These are phyloP conservation scores for Drosophila willistoni DNA, from an alignment of 1,140 invertebrate genomes.

Conservation along the genomic window DNA sequence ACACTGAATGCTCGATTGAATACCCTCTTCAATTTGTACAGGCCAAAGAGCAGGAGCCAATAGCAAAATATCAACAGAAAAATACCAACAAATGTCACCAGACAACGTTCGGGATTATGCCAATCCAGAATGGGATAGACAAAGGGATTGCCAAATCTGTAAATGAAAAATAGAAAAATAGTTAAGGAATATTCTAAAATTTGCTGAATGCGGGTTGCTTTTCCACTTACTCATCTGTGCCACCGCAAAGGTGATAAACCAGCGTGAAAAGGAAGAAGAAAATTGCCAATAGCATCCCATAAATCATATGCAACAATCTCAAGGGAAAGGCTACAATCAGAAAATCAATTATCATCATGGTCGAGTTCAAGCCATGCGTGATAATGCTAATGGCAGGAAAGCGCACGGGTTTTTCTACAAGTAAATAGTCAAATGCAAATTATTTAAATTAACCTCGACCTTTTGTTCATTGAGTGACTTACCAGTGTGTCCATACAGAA, in stretches of 20 bases:
- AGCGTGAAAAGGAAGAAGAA: constrained; percentile 88
- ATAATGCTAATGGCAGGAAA: constrained; percentile 86
- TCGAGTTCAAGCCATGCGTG: constrained; percentile 89
- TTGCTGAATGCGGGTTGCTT: not conserved
- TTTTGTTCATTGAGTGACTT: not conserved
- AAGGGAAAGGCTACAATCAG: constrained; percentile 88
- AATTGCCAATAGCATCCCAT: constrained; percentile 86
- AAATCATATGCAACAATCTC: constrained; percentile 87
- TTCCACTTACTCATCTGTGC: constrained; percentile 85
- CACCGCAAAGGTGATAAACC: constrained; percentile 89
- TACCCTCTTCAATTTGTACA: constrained; percentile 65
- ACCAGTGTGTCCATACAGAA: constrained; percentile 84
- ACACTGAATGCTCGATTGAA: constrained; percentile 73
- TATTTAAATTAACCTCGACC: not conserved
- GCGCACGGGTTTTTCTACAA: constrained; percentile 66
- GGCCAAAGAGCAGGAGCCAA: constrained; percentile 57
- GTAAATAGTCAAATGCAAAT: not conserved
- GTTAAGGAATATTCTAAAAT: not conserved
- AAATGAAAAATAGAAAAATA: constrained; percentile 57
- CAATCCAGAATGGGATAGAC: constrained; percentile 90
- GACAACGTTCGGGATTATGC: constrained; percentile 84
- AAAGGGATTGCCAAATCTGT: constrained; percentile 85
- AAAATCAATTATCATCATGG: constrained; percentile 90
- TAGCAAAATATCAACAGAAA: constrained; percentile 83
- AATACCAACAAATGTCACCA: constrained; percentile 84